phyloP scores from a whole-genome alignment of 2,797 vertebrate species.

The Labroides dimidiatus region DNA sequence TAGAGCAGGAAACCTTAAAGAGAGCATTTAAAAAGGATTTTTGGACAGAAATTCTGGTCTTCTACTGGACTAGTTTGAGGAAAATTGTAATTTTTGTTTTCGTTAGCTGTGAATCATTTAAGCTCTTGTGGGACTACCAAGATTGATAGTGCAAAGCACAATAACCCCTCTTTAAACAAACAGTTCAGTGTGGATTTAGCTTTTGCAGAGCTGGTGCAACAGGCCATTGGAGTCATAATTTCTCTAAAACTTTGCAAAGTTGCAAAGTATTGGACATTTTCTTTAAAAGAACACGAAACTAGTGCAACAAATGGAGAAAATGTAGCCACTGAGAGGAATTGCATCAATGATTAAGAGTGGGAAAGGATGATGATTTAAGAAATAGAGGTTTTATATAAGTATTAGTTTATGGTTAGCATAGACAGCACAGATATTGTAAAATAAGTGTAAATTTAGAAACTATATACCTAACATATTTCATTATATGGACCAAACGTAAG shows the following conservation, averaged over 20 bases:
- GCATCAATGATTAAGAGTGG: slow-evolving; percentile 1
- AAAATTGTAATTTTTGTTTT: too few relatives aligned
- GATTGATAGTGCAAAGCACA: too few relatives aligned
- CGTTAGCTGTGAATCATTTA: too few relatives aligned
- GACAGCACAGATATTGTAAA: background rate
- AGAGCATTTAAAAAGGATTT: too few relatives aligned
- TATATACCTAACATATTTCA: slow-evolving; percentile 16
- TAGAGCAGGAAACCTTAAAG: too few relatives aligned
- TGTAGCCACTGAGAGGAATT: slow-evolving; percentile 13
- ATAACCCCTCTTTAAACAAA: too few relatives aligned
- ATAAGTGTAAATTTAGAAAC: slow-evolving; percentile 1
- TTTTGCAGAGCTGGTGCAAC: too few relatives aligned
- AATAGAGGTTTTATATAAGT: slow-evolving; percentile 7
- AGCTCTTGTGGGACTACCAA: too few relatives aligned
- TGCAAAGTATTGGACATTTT: slow-evolving; percentile 23
- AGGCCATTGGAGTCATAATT: background rate
- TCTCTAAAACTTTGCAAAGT: slow-evolving; percentile 11
- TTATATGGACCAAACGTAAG: slow-evolving; percentile 24
- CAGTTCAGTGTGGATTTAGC: too few relatives aligned
- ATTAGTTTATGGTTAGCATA: slow-evolving; percentile 1
- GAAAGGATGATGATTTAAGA: slow-evolving; percentile 11
- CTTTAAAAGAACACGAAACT: slow-evolving; percentile 12
- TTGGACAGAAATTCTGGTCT: too few relatives aligned
- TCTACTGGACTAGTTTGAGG: too few relatives aligned
- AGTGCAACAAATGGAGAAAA: background rate